phyloP scores from a whole-genome alignment of 2,888 invertebrate species.

The Tetropium fuscum region DNA sequence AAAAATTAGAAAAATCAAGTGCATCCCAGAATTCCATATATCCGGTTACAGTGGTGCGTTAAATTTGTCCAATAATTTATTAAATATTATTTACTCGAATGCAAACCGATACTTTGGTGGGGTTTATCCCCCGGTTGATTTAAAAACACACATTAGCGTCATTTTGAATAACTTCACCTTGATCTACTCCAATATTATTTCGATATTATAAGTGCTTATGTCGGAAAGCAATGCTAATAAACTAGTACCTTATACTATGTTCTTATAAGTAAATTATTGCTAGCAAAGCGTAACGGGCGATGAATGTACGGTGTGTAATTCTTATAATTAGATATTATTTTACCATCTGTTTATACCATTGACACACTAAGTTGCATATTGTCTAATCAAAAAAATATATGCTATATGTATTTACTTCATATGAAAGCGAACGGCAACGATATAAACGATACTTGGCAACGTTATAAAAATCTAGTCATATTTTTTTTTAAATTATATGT shows the following conservation, averaged over 20 bases:
- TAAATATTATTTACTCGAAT: not conserved
- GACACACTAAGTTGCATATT: slow-evolving; percentile 16
- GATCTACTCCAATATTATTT: slow-evolving; percentile 34
- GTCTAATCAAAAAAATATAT: not conserved
- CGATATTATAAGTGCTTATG: slow-evolving; percentile 32
- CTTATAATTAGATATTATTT: slow-evolving; percentile 22
- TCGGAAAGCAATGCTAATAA: slow-evolving; percentile 22
- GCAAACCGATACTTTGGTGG: not conserved
- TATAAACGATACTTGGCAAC: no score
- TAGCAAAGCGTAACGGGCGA: slow-evolving; percentile 5
- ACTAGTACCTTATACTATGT: slow-evolving; percentile 32
- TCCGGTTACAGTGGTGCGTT: no score
- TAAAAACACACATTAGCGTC: not conserved
- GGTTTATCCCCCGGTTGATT: not conserved
- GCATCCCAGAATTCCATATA: no score
- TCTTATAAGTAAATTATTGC: slow-evolving; percentile 28
- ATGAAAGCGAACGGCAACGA: not conserved
- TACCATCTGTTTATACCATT: slow-evolving; percentile 24
- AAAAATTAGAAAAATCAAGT: no score
- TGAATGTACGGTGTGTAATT: not conserved
- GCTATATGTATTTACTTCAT: not conserved
- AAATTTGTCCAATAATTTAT: no score
- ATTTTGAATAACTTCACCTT: slow-evolving; percentile 27
- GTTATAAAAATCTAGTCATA: no score
- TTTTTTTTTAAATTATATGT: no score